phyloP scores from a whole-genome alignment of 1,140 invertebrate species.

The Megalonaias nervosa region DNA sequence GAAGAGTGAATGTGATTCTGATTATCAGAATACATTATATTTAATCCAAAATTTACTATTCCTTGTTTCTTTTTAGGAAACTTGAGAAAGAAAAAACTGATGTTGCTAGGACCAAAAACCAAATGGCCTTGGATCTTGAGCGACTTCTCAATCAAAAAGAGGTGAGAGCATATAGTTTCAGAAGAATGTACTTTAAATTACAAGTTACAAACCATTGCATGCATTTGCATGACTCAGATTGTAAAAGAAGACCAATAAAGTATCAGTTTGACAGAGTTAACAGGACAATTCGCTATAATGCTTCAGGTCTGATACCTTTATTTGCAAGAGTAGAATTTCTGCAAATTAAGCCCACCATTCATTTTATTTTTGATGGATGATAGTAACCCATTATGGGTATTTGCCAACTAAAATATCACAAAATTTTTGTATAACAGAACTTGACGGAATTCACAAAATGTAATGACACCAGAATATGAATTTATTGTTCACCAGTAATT shows the following conservation, averaged over 20 bases:
- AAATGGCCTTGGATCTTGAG: slow-evolving; percentile 69
- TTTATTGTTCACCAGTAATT: too few species aligned
- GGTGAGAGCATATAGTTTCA: slow-evolving; percentile 39
- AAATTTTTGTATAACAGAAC: too few species aligned
- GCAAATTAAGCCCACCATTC: too few species aligned
- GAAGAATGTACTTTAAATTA: background rate
- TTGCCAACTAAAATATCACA: too few species aligned
- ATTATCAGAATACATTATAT: background rate
- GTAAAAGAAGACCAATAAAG: background rate
- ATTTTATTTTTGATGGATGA: too few species aligned
- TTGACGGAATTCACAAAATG: too few species aligned
- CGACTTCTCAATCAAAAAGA: slow-evolving; percentile 67
- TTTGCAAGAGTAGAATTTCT: too few species aligned
- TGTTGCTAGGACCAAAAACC: slow-evolving; percentile 61
- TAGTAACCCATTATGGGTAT: too few species aligned
- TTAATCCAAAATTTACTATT: background rate
- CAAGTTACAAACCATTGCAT: background rate
- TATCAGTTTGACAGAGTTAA: background rate
- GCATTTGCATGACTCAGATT: background rate
- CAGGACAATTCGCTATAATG: background rate
- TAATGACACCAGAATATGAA: too few species aligned
- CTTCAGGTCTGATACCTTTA: too few species aligned
- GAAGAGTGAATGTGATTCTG: background rate
- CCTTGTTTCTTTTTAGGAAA: slow-evolving; percentile 44
- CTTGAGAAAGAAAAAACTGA: slow-evolving; percentile 60